Percentiles rank a stretch among this genome's conserved stretches.
These are phyloP conservation scores for Andrena trimmerana DNA, from an alignment of 2,888 invertebrate species.

Conservation along the genomic window DNA sequence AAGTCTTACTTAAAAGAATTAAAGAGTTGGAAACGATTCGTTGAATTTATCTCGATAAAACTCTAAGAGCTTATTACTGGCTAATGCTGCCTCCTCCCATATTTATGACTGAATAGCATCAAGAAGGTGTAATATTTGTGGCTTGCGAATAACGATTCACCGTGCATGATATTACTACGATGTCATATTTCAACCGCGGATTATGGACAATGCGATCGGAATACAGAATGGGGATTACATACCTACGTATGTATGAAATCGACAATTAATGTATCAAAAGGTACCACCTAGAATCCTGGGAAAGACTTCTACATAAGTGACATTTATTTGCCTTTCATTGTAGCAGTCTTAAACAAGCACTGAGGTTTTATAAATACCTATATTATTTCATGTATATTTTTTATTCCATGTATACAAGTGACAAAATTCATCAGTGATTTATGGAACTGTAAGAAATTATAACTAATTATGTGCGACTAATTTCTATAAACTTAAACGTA, in stretches of 20 bases:
- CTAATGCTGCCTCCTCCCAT: constrained; percentile 9
- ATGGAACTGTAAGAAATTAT: too few species aligned
- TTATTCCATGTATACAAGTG: too few species aligned
- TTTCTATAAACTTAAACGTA: too few species aligned
- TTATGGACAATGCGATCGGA: constrained; percentile 41
- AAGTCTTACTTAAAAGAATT: constrained; percentile 7
- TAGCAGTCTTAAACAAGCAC: neutral
- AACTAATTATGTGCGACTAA: too few species aligned
- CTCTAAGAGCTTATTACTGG: constrained; percentile 24
- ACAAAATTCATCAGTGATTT: too few species aligned
- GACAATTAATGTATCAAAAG: neutral
- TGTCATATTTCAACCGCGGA: constrained; percentile 46
- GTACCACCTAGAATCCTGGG: neutral
- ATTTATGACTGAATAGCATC: constrained; percentile 22
- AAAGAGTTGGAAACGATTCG: constrained; percentile 22
- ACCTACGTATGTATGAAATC: neutral
- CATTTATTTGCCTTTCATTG: neutral
- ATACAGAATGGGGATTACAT: constrained; percentile 25
- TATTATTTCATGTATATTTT: too few species aligned
- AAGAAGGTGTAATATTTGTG: constrained; percentile 29
- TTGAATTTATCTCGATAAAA: constrained; percentile 23
- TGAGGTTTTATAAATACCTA: too few species aligned
- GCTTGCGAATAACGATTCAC: constrained; percentile 49
- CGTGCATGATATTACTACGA: constrained; percentile 51
- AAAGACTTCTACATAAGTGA: neutral